Conservation (phyloP, 1,140 invertebrate genomes). For the Ceratina australensis region DNA sequence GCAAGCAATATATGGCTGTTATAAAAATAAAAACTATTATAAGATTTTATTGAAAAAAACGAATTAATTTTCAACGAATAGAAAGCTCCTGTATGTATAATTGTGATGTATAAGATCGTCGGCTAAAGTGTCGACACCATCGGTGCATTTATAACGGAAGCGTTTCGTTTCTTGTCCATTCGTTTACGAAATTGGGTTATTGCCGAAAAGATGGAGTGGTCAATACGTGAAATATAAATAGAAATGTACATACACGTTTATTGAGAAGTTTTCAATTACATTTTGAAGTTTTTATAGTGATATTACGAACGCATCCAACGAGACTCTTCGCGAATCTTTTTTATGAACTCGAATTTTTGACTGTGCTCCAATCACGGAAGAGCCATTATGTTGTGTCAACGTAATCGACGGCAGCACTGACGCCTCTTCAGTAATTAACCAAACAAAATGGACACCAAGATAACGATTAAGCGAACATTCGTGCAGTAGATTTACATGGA, state of each 20-base stretch:
- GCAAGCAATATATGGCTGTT: neutral
- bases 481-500: conserved; percentile 70
- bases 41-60: neutral
- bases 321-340: neutral
- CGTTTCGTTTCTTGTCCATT: conserved; percentile 43
- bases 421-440: conserved; percentile 78
- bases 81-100: neutral
- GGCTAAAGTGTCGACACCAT: conserved; percentile 39
- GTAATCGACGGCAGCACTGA: conserved; percentile 78
- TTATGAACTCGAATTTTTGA: conserved; percentile 23
- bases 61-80: neutral
- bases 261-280: conserved; percentile 2
- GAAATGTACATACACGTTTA: conserved; percentile 16
- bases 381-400: conserved; percentile 76
- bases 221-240: conserved; percentile 49
- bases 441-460: conserved; percentile 79
- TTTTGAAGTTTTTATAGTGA: neutral
- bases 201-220: conserved; percentile 35
- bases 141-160: conserved; percentile 26
- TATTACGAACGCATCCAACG: neutral
- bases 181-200: conserved; percentile 48
- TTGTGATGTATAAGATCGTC: neutral
- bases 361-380: conserved; percentile 47
- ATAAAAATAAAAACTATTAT: neutral
- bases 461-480: conserved; percentile 75